Evolutionary conservation across 1,140 invertebrate species (phyloP).

Genomic region (Diabrotica undecimpunctata): DNA sequence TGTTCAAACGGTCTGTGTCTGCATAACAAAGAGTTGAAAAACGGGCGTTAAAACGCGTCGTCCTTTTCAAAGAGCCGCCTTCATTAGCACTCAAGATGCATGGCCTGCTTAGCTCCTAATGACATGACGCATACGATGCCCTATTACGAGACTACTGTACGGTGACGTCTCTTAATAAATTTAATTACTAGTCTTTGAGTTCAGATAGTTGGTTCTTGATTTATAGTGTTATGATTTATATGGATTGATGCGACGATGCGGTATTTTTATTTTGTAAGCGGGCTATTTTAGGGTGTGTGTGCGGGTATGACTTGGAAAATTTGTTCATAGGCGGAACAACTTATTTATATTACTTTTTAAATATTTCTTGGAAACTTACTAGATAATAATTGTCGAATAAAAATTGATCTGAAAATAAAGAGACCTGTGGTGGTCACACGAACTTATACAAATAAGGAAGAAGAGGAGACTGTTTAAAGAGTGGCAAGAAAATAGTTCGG

Average conservation of each 20-base stretch:
- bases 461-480: too few species aligned
- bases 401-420: too few species aligned
- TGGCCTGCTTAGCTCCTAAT: conserved; percentile 30
- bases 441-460: too few species aligned
- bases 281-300: conserved; percentile 17
- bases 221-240: conserved; percentile 35
- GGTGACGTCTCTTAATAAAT: conserved; percentile 33
- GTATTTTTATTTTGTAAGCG: conserved; percentile 25
- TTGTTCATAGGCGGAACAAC: too few species aligned
- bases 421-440: too few species aligned
- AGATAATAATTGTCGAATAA: too few species aligned
- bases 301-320: conserved; percentile 8
- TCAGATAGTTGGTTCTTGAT: conserved; percentile 26
- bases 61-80: conserved; percentile 25
- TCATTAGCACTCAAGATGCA: conserved; percentile 33
- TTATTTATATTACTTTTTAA: too few species aligned
- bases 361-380: too few species aligned
- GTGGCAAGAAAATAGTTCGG: too few species aligned
- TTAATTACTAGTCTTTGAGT: conserved; percentile 34
- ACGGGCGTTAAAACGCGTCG: conserved; percentile 12
- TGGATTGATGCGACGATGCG: not conserved
- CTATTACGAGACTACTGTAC: conserved; percentile 26
- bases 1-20: not conserved
- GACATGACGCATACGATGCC: conserved; percentile 30
- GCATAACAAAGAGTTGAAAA: not conserved